Evolutionary conservation across 2,888 invertebrate species (phyloP), one percentile per base, ranked within the genome.

Genomic region (Argyresthia albistria): DNA sequence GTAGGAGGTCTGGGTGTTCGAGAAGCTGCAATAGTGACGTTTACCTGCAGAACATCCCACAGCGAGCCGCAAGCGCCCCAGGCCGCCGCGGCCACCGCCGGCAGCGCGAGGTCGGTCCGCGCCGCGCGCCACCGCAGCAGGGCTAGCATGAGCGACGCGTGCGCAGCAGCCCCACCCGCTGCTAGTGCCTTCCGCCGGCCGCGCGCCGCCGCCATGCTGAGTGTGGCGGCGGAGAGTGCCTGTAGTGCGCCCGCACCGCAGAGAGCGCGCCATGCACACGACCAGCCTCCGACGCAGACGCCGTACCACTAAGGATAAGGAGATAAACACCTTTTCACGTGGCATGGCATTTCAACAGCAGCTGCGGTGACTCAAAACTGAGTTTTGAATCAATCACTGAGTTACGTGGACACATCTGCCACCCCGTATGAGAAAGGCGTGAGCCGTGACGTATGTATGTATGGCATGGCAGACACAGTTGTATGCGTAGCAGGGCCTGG

Each of bases 11-110:
- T 6, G 6, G 6, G 25, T 4, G 2, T 4, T 25, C 2, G 25
- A 25, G 25, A 25, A 25, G 6, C 25, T 4, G 3, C 3, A 25
- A 25, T 25, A 25, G 25, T 2, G 25, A 4, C 25, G 25, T 25
- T 25, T 37, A 89, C 90, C 79, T 88, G 90, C 39, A 91, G 66
- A 54, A 94, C 93, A 67, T 95, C 95, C 95, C 95, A 95, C 59
- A 95, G 92, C 15, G 94, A 93, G 53, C 95, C 94, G 74, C 95
- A 95, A 2, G 95, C 95, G 12, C 95, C 95, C 95, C 95, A 95
- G 0, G 94, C 93, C 0, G 95, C 94, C 2, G 94, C 93, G 51
- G 95, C 93, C 16, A 95, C 93, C 59, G 94, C 94, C 55, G 95
- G 94, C 51, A 95, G 83, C 0, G 95, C 95, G 12, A 94, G 90